A percentile compares a stretch with the other conserved stretches of the same genome.
Evolutionary conservation across 2,888 invertebrate genomes (phyloP).

Genomic region (Lasioglossum pauxillum): DNA sequence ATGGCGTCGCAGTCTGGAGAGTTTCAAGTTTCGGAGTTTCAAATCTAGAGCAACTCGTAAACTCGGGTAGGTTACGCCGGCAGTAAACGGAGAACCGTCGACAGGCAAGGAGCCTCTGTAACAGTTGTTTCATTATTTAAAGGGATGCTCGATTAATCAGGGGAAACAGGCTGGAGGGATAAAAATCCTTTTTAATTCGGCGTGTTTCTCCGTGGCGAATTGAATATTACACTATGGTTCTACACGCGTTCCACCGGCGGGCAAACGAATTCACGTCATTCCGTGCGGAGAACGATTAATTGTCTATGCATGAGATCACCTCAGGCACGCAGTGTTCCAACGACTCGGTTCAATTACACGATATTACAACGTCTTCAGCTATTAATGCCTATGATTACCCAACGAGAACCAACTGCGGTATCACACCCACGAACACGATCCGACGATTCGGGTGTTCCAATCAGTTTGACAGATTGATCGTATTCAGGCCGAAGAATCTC

Average conservation of each 20-base stretch:
- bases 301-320: slow-evolving; percentile 33
- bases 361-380: slow-evolving; percentile 12
- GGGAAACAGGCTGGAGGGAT: neutral
- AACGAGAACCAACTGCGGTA: neutral
- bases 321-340: slow-evolving; percentile 9
- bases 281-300: slow-evolving; percentile 38
- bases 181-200: slow-evolving; percentile 5
- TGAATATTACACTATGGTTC: neutral
- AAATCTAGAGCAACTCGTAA: neutral
- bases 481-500: neutral
- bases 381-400: slow-evolving; percentile 19
- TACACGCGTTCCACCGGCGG: neutral
- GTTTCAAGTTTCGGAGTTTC: slow-evolving; percentile 30
- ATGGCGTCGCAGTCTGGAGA: neutral
- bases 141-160: neutral
- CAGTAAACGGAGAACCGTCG: neutral
- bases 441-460: slow-evolving; percentile 6
- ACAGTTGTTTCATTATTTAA: neutral
- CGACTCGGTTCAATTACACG: slow-evolving; percentile 21
- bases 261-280: slow-evolving; percentile 26
- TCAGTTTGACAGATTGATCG: neutral
- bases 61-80: neutral
- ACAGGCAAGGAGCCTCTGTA: neutral
- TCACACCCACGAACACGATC: neutral
- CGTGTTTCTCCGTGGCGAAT: neutral